A percentile compares a stretch with the other conserved stretches of the same genome.
Conservation (phyloP, 1,140 invertebrate species). For the Nautilus pompilius region DNA sequence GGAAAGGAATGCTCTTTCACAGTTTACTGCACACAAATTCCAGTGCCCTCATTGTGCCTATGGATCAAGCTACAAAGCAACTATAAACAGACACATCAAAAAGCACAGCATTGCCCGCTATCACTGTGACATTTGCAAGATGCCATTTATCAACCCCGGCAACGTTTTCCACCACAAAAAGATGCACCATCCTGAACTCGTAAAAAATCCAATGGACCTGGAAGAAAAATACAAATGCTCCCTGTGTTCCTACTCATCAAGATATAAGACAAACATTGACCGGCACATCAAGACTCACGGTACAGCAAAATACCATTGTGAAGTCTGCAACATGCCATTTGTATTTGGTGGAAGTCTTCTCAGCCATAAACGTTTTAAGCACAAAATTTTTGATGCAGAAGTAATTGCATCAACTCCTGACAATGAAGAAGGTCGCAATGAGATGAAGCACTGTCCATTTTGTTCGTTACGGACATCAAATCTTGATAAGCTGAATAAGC, state of each 20-base stretch:
- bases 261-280: too few species aligned
- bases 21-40: not conserved
- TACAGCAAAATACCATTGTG: constrained; percentile 20
- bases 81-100: constrained; percentile 20
- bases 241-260: too few species aligned
- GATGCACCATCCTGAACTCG: constrained; percentile 17
- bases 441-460: too few species aligned
- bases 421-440: too few species aligned
- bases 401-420: too few species aligned
- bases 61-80: constrained; percentile 23
- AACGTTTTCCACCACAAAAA: constrained; percentile 16
- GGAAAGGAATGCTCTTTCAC: not conserved
- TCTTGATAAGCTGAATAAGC: too few species aligned
- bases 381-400: constrained; percentile 14
- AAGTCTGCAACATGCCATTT: constrained; percentile 25
- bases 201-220: too few species aligned
- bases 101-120: constrained; percentile 20
- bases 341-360: constrained; percentile 19
- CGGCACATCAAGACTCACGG: constrained; percentile 11
- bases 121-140: constrained; percentile 18
- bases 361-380: constrained; percentile 17
- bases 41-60: constrained; percentile 24
- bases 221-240: too few species aligned
- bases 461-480: too few species aligned
- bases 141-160: constrained; percentile 24